Evolutionary conservation across 2,113 vertebrate genomes (phyloP).

Genomic region (Physeter macrocephalus): DNA sequence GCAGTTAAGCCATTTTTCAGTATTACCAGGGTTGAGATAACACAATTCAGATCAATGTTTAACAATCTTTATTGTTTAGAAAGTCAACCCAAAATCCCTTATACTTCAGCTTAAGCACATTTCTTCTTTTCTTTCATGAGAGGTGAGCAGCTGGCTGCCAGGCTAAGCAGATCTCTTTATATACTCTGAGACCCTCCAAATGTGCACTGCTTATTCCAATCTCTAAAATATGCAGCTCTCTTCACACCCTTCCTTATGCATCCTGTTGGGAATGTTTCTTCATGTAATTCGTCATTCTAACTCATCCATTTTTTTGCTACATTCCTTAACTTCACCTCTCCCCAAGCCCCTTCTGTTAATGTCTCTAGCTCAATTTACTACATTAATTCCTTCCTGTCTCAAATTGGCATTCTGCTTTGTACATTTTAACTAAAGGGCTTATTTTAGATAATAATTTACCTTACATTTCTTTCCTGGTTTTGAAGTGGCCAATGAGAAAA

Average conservation of each 20-base stretch:
- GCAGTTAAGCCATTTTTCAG: not conserved
- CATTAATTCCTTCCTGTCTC: not conserved
- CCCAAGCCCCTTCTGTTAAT: not conserved
- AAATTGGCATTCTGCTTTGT: not conserved
- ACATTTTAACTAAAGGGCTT: conserved; percentile 17
- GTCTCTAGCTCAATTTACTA: not conserved
- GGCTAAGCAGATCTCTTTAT: conserved; percentile 50
- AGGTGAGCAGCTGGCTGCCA: conserved; percentile 66
- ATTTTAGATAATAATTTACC: conserved; percentile 52
- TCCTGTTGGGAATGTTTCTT: conserved; percentile 55
- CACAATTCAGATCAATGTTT: conserved; percentile 27
- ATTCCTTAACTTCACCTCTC: conserved; percentile 24
- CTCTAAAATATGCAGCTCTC: conserved; percentile 65
- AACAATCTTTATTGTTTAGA: conserved; percentile 24
- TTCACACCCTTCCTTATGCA: conserved; percentile 61
- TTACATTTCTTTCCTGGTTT: conserved; percentile 49
- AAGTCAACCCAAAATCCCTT: not conserved
- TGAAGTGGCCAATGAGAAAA: conserved; percentile 60
- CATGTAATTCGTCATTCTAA: conserved; percentile 52
- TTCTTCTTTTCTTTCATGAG: conserved; percentile 8
- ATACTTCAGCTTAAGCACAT: conserved; percentile 2
- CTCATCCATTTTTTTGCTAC: not conserved
- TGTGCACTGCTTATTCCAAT: conserved; percentile 37
- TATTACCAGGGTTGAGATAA: not conserved
- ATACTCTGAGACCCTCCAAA: conserved; percentile 58